These are phyloP conservation scores for Ceratina calcarata DNA, from an alignment of 1,140 invertebrate genomes.

Conservation along the genomic window DNA sequence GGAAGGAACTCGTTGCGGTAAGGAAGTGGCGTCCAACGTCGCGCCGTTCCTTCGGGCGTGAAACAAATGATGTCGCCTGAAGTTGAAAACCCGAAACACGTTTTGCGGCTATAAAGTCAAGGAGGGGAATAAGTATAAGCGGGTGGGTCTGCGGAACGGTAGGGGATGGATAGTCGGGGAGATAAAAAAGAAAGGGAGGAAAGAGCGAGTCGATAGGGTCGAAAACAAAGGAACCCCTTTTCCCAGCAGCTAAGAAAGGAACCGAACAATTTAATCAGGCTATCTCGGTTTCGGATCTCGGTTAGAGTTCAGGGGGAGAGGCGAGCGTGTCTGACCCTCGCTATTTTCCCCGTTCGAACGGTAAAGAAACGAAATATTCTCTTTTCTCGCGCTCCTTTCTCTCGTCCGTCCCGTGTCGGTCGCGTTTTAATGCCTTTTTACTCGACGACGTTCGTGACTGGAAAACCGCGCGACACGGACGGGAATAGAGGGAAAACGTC, in stretches of 20 bases:
- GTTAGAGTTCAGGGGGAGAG: background rate
- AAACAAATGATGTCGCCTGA: constrained; percentile 33
- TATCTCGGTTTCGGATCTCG: constrained; percentile 24
- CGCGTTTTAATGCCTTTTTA: constrained; percentile 44
- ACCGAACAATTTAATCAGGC: constrained; percentile 49
- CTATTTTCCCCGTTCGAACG: background rate
- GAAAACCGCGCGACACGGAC: constrained; percentile 48
- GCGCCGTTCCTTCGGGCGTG: constrained; percentile 15
- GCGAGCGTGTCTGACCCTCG: background rate
- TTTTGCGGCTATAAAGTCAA: constrained; percentile 21
- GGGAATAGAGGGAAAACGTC: constrained; percentile 22
- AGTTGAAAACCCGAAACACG: constrained; percentile 41
- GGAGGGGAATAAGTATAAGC: background rate
- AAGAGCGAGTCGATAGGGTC: constrained; percentile 34
- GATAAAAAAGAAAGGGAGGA: constrained; percentile 12
- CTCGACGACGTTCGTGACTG: constrained; percentile 49
- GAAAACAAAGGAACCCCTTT: constrained; percentile 39
- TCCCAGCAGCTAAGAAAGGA: constrained; percentile 30
- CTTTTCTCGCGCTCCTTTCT: constrained; percentile 23
- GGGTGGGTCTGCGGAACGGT: no score
- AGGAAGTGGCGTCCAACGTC: constrained; percentile 6
- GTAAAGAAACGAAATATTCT: constrained; percentile 46
- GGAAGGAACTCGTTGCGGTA: background rate
- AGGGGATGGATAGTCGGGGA: background rate
- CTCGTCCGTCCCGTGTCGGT: background rate